phyloP scores from a whole-genome alignment of 2,113 vertebrate species.

The Neolamprologus cancellatus region DNA sequence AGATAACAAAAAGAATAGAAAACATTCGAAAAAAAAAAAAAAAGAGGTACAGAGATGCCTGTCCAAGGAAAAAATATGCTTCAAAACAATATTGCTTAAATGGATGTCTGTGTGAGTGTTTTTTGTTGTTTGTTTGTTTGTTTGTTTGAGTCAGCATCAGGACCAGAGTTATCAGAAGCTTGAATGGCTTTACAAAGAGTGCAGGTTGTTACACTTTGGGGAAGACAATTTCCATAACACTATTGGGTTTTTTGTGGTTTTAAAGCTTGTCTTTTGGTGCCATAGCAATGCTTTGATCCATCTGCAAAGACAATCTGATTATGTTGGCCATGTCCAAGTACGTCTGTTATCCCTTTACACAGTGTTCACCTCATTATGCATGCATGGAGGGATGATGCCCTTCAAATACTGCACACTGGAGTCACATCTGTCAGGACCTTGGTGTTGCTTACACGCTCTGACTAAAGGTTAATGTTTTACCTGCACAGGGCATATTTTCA shows the following conservation, averaged over 20 bases:
- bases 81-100: background rate
- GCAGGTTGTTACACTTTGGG: background rate
- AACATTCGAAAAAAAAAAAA: background rate
- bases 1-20: background rate
- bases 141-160: constrained; percentile 1
- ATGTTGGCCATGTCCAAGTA: background rate
- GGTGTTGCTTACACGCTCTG: background rate
- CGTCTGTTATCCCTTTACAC: background rate
- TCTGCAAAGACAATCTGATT: constrained; percentile 9
- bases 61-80: background rate
- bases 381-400: constrained; percentile 10
- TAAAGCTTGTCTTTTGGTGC: background rate
- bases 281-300: constrained; percentile 8
- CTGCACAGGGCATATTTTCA: background rate
- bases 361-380: constrained; percentile 18
- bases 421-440: constrained; percentile 10
- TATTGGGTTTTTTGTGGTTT: background rate
- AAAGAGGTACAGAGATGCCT: background rate
- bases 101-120: background rate
- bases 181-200: background rate
- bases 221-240: background rate
- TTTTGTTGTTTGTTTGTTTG: background rate
- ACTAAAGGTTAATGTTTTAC: constrained; percentile 18
- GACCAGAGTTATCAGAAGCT: background rate
- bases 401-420: constrained; percentile 10